Evolutionary conservation across 1,140 invertebrate genomes (phyloP), one percentile per base, ranked within the genome.

Genomic region (Drosophila tristis): DNA sequence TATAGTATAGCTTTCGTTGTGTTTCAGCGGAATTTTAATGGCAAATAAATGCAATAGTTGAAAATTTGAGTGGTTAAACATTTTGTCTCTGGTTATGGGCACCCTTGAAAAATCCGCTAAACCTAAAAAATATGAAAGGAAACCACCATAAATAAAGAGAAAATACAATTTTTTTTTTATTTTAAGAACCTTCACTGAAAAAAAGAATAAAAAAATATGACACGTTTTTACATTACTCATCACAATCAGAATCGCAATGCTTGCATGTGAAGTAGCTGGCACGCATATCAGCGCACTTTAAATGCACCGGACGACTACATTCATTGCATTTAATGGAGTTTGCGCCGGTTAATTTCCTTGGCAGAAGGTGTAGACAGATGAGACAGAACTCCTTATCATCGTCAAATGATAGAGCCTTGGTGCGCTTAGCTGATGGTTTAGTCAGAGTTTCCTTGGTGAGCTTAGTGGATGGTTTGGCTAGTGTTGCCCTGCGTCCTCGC

Each of bases 11-110:
- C 74, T 82, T 78, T 62, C 26, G 70, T 57, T 51, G 62, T 71
- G 74, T 78, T 86, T 79, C 82, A 66, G 53, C 71, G 63, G 70
- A 78, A 64, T 87, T 82, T 87, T 81, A 87, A 68, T 72, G 45
- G 67, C 64, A 62, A 86, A 86, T 86, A 82, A 87, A 86, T 56
- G 58, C 48, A 71, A 11, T 64, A 76, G 60, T 78, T 70, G 20
- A 25, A 64, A 65, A 47, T 13, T 20, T 2, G 11, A 39, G 0
- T 39, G 35, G 9, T 39, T 11, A 11, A 20, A 20, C 20, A 20
- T 20, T 25, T 25, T 25, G 23, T 25, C 3, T 4, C 23, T 4
- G 23, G 23, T 3, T 25, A 4, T 25, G 23, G 23, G 23, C 4
- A 25, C 23, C 23, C 2, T 25, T 25, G 23, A 25, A 25, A 25